Percentiles rank a stretch among this genome's conserved stretches.
phyloP scores from a whole-genome alignment of 2,888 invertebrate genomes.

The Zaprionus obscuricornis region DNA sequence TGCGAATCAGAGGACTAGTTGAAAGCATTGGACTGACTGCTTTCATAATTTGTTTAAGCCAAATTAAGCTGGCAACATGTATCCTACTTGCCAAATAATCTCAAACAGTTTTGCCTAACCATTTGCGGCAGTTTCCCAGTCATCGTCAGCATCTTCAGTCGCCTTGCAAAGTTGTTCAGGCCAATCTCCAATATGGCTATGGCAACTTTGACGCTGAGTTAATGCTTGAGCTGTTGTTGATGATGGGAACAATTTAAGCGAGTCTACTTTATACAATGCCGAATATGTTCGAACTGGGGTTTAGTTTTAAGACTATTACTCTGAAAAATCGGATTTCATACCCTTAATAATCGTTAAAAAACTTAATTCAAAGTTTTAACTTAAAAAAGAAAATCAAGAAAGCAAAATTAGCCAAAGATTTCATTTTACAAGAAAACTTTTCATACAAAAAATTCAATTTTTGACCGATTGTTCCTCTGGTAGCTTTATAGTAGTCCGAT shows the following conservation, averaged over 20 bases:
- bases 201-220: conserved; percentile 37
- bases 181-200: conserved; percentile 51
- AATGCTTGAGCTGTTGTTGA: not conserved
- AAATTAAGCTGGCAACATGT: conserved; percentile 45
- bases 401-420: too few relatives aligned
- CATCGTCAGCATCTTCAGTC: conserved; percentile 30
- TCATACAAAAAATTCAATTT: too few relatives aligned
- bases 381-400: too few relatives aligned
- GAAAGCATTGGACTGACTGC: conserved; percentile 43
- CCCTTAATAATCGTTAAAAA: too few relatives aligned
- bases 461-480: too few relatives aligned
- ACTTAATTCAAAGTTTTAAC: too few relatives aligned
- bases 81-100: conserved; percentile 32
- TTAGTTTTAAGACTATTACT: conserved; percentile 33
- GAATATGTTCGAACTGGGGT: conserved; percentile 56
- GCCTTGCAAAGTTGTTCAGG: conserved; percentile 57
- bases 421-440: too few relatives aligned
- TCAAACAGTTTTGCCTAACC: conserved; percentile 49
- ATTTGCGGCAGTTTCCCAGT: conserved; percentile 73
- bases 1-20: too few relatives aligned
- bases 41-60: conserved; percentile 70
- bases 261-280: conserved; percentile 70
- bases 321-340: too few relatives aligned
- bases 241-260: conserved; percentile 59
- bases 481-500: too few relatives aligned